Base-by-base conservation (phyloP, 1,140 invertebrate genomes). In the Chironomus striatipennis region DNA sequence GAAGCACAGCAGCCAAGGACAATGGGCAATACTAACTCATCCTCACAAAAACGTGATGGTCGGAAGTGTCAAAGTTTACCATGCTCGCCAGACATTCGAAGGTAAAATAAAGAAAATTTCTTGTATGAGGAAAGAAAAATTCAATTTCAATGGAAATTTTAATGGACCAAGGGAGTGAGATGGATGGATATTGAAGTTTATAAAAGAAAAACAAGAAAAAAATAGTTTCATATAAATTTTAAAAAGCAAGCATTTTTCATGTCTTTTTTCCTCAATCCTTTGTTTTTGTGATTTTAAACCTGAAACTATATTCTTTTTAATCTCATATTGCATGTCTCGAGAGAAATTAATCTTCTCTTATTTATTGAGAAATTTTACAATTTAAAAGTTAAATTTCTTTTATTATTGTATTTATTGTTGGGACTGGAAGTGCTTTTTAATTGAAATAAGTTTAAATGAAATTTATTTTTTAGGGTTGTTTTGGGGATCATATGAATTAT, bases 1-100 rank as follows among this genome's bases (percentile, higher is more conserved):
- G 47, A 12, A 57, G 47, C 65, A 70, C 65, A 21, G 7, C 7
- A 70, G 65, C n/a, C 18, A 18, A 18, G 17, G 65, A 21, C 65
- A 70, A 70, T 70, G 65, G 65, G 65, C 6, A 70, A 70, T 17
- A 70, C n/a, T 18, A 20, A 18, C 18, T 70, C 65, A 70, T 70
- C 20, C 9, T 18, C 65, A 21, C 9, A 9, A 70, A 18, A 21
- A 8, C 17, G 18, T 20, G 20, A 70, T 20, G 65, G 17, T 20
- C 20, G 65, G 18, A 70, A 70, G 18, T 70, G 65, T 70, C 65
- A 70, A 70, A 70, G 65, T 70, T 70, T 70, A 17, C 65, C 65
- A 18, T 20, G 20, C 18, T 70, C 65, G 20, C 65, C 65, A 70
- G 65, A 70, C 65, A 21, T 70, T 70, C 65, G 65, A 70, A 70